phyloP scores from a whole-genome alignment of 2,797 vertebrate species.

The Mormyrus proboscirostris region DNA sequence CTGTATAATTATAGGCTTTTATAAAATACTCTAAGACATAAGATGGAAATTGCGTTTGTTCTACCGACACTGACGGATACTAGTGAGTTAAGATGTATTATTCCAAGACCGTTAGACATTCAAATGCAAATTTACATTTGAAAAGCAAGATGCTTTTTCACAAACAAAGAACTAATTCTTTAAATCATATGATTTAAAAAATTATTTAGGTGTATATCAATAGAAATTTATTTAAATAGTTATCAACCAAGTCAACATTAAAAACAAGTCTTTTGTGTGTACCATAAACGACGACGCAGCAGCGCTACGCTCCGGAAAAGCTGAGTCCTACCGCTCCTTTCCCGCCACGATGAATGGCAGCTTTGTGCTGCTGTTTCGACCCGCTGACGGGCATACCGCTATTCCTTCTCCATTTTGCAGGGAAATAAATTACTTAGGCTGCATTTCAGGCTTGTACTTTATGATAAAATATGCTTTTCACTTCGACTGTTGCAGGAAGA shows the following conservation, averaged over 20 bases:
- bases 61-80: too few relatives aligned
- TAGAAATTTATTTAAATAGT: neutral
- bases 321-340: neutral
- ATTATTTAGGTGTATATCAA: neutral
- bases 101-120: neutral
- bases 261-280: neutral
- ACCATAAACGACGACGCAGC: neutral
- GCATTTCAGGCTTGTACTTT: neutral
- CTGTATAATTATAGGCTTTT: neutral
- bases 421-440: neutral
- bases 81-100: neutral
- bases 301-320: neutral
- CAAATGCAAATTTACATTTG: neutral
- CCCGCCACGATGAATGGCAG: neutral
- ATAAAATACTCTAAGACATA: neutral
- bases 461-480: neutral
- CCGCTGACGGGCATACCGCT: neutral
- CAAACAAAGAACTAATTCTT: neutral
- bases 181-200: neutral
- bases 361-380: neutral
- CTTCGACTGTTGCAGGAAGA: neutral
- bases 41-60: neutral
- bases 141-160: neutral
- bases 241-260: neutral
- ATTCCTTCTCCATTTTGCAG: neutral